Percentiles rank a stretch among this genome's conserved stretches.
phyloP scores from a whole-genome alignment of 1,140 invertebrate species.

The Panagrolaimus sp. region DNA sequence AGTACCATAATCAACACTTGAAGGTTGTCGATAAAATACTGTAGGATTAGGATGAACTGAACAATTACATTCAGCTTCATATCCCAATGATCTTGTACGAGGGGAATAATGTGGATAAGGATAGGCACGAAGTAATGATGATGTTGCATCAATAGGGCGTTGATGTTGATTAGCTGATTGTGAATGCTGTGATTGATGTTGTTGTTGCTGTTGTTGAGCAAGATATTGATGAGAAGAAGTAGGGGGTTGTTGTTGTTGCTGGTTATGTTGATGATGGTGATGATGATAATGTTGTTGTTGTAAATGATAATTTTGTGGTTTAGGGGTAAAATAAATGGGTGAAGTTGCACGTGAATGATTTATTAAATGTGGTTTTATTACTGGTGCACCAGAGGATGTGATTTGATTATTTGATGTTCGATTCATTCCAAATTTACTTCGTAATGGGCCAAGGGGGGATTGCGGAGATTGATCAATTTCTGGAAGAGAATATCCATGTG shows the following conservation, averaged over 20 bases:
- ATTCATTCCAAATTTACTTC: constrained; percentile 8
- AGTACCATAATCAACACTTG: not conserved
- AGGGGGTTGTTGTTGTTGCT: no score
- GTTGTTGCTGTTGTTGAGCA: not conserved
- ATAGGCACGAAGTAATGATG: not conserved
- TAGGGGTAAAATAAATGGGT: not conserved
- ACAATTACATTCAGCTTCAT: no score
- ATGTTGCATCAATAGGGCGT: not conserved
- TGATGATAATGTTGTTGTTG: not conserved
- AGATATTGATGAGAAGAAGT: not conserved
- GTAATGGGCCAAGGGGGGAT: not conserved
- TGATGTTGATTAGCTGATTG: not conserved
- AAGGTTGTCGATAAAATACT: no score
- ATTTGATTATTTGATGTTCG: not conserved
- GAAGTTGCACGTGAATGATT: not conserved
- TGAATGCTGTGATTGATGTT: not conserved
- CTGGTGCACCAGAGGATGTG: not conserved
- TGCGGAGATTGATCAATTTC: not conserved
- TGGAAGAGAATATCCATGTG: not conserved
- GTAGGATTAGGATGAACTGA: no score
- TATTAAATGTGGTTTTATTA: not conserved
- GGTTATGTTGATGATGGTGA: not conserved
- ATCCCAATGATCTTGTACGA: not conserved
- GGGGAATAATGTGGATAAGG: not conserved
- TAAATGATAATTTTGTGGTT: not conserved